A percentile compares a stretch with the other conserved stretches of the same genome.
These are phyloP conservation scores for Drosophila mimica DNA, from an alignment of 2,888 invertebrate genomes.

Conservation along the genomic window DNA sequence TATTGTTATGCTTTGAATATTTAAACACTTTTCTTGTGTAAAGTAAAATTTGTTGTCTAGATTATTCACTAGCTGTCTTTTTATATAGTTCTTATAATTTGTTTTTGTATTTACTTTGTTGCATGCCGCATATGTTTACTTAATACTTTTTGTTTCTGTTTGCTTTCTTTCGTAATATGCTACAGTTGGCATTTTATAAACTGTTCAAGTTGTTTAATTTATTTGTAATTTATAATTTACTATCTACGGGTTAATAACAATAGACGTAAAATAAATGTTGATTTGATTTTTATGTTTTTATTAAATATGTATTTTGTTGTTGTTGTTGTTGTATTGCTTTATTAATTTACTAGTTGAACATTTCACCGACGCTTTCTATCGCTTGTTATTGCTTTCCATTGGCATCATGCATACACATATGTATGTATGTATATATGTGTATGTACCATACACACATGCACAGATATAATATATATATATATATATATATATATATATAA, in stretches of 20 bases:
- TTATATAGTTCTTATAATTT: slow-evolving; percentile 10
- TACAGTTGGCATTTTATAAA: slow-evolving; percentile 50
- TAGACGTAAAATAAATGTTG: slow-evolving; percentile 52
- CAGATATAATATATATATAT: neutral
- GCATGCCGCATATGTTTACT: slow-evolving; percentile 40
- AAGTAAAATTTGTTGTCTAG: slow-evolving; percentile 68
- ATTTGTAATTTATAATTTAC: slow-evolving; percentile 41
- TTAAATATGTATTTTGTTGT: slow-evolving; percentile 1
- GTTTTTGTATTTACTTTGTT: slow-evolving; percentile 10
- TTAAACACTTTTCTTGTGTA: slow-evolving; percentile 47
- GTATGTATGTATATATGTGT: slow-evolving; percentile 2
- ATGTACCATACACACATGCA: neutral
- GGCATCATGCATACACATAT: slow-evolving; percentile 33
- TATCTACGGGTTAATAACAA: slow-evolving; percentile 66
- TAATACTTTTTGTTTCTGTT: slow-evolving; percentile 51
- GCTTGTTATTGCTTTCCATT: slow-evolving; percentile 57
- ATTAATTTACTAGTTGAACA: slow-evolving; percentile 52
- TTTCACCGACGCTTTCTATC: slow-evolving; percentile 49
- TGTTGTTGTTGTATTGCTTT: slow-evolving; percentile 47
- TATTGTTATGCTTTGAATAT: slow-evolving; percentile 52
- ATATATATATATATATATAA: neutral
- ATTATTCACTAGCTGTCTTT: slow-evolving; percentile 53
- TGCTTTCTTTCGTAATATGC: slow-evolving; percentile 22
- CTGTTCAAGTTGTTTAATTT: slow-evolving; percentile 25
- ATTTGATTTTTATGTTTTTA: neutral